A percentile compares a stretch with the other conserved stretches of the same genome.
These are phyloP conservation scores for Malacoctenus gilli DNA, from an alignment of 2,797 vertebrate genomes.

Conservation along the genomic window DNA sequence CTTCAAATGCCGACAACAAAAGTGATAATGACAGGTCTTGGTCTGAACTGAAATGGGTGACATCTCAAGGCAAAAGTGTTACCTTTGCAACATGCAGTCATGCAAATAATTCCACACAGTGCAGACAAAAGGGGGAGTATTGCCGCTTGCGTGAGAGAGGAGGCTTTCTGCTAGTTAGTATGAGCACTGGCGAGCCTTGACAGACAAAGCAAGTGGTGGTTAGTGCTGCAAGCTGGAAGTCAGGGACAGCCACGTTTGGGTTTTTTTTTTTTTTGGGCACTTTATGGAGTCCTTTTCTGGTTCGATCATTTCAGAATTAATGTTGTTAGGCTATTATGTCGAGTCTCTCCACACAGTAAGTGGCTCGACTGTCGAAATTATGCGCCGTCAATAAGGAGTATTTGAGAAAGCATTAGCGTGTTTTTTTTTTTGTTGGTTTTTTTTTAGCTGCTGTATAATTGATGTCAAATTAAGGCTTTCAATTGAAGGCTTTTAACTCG, in stretches of 20 bases:
- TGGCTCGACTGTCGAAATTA: conserved; percentile 12
- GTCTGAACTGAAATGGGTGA: conserved; percentile 54
- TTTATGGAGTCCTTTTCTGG: conserved; percentile 49
- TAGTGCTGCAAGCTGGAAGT: conserved; percentile 72
- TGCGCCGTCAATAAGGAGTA: conserved; percentile 27
- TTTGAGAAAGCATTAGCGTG: conserved; percentile 15
- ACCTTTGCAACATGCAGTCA: conserved; percentile 72
- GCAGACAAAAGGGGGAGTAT: conserved; percentile 34
- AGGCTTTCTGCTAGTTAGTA: conserved; percentile 65
- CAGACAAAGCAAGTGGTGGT: conserved; percentile 68
- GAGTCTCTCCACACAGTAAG: conserved; percentile 32
- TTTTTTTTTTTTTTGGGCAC: conserved; percentile 31
- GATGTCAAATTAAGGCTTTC: conserved; percentile 16
- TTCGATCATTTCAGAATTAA: conserved; percentile 46
- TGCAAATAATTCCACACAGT: conserved; percentile 58
- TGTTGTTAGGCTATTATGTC: conserved; percentile 37
- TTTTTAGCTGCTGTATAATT: conserved; percentile 14
- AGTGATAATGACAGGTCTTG: conserved; percentile 42
- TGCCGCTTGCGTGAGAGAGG: conserved; percentile 31
- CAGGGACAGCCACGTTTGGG: conserved; percentile 56
- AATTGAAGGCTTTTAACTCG: conserved; percentile 32
- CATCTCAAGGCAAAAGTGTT: conserved; percentile 78
- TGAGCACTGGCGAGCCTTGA: conserved; percentile 57
- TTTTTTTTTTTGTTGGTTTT: conserved; percentile 15
- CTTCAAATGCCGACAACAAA: conserved; percentile 38